A percentile compares a stretch with the other conserved stretches of the same genome.
phyloP scores from a whole-genome alignment of 1,140 invertebrate genomes.

The Elymnias hypermnestra region DNA sequence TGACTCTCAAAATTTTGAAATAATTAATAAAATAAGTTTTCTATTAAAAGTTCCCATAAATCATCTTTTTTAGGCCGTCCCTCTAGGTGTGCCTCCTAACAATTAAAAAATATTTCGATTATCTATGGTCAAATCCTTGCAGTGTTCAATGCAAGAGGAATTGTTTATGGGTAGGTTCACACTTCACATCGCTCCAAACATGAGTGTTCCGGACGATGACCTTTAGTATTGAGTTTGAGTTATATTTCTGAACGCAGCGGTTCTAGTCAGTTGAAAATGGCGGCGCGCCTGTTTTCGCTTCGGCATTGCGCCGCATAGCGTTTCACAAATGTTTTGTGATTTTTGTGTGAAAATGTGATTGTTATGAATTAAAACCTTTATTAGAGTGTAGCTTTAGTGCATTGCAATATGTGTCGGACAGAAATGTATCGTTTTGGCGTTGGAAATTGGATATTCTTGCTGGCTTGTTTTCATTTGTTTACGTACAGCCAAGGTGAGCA shows the following conservation, averaged over 20 bases:
- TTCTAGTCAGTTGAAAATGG: constrained; percentile 49
- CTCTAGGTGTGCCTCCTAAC: too few species aligned
- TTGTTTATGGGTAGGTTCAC: too few species aligned
- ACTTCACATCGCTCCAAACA: constrained; percentile 40
- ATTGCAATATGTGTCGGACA: constrained; percentile 66
- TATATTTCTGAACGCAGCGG: constrained; percentile 46
- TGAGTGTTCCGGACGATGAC: constrained; percentile 62
- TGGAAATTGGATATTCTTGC: constrained; percentile 71
- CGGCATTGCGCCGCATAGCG: constrained; percentile 31
- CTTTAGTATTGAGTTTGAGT: constrained; percentile 69
- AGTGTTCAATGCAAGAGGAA: too few species aligned
- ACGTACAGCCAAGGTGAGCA: constrained; percentile 71
- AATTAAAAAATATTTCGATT: background rate
- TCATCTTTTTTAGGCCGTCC: too few species aligned
- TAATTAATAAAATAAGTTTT: too few species aligned
- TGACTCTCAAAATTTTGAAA: too few species aligned
- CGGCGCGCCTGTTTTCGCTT: constrained; percentile 36
- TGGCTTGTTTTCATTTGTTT: constrained; percentile 66
- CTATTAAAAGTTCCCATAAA: too few species aligned
- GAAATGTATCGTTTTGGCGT: constrained; percentile 62
- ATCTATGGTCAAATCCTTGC: constrained; percentile 5
- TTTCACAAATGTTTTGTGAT: constrained; percentile 41
- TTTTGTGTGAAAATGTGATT: constrained; percentile 71
- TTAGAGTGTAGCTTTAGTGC: constrained; percentile 56
- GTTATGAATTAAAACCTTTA: constrained; percentile 69